These are phyloP conservation scores for Cardiocondyla obscurior DNA, from an alignment of 1,140 invertebrate genomes.

Conservation along the genomic window DNA sequence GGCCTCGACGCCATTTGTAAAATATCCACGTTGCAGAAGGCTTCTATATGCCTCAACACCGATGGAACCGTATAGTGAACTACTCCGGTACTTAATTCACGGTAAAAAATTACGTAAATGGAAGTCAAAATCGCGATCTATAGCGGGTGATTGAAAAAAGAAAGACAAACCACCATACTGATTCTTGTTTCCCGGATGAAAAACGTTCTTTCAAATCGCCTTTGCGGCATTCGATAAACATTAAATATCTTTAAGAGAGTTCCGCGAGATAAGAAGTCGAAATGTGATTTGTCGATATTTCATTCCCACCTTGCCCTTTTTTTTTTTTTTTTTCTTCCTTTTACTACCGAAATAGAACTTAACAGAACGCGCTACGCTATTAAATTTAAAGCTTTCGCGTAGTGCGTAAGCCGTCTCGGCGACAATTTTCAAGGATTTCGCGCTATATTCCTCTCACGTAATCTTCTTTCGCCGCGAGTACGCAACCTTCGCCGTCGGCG, in stretches of 20 bases:
- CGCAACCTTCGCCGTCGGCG: neutral
- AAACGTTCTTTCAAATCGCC: neutral
- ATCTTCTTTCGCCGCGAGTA: constrained; percentile 45
- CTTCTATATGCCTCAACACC: neutral
- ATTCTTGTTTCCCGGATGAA: neutral
- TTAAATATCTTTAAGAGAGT: neutral
- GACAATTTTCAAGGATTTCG: constrained; percentile 54
- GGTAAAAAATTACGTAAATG: constrained; percentile 30
- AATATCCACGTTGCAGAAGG: constrained; percentile 23
- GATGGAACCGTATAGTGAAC: constrained; percentile 29
- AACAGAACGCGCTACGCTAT: neutral
- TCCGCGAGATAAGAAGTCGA: neutral
- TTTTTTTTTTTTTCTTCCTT: neutral
- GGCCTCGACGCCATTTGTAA: constrained; percentile 9
- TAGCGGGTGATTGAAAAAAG: neutral
- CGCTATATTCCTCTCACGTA: constrained; percentile 48
- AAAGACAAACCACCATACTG: neutral
- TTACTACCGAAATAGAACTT: neutral
- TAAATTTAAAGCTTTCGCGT: constrained; percentile 45
- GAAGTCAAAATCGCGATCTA: neutral
- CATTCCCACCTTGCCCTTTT: too few species aligned
- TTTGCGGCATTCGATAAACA: neutral
- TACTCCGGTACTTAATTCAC: constrained; percentile 20
- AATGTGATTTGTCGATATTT: neutral
- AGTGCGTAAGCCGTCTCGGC: constrained; percentile 37